A percentile compares a stretch with the other conserved stretches of the same genome.
phyloP scores from a whole-genome alignment of 2,888 invertebrate species.

The Netelia virgata region DNA sequence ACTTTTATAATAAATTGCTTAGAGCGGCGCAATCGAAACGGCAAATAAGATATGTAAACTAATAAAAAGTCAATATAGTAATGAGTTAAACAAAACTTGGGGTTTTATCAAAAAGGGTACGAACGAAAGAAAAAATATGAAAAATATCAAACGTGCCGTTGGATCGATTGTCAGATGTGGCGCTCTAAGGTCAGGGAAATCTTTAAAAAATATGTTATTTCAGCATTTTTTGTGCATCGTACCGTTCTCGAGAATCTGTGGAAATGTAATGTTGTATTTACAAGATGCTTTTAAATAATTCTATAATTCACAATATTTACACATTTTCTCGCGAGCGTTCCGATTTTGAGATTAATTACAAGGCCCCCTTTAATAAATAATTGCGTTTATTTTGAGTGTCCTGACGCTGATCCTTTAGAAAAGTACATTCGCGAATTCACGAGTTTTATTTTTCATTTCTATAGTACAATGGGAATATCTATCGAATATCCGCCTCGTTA shows the following conservation, averaged over 20 bases:
- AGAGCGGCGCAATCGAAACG: no score
- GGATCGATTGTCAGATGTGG: background rate
- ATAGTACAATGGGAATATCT: background rate
- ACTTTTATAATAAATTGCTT: no score
- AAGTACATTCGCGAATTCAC: background rate
- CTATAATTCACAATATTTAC: background rate
- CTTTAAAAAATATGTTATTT: background rate
- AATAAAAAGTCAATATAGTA: no score
- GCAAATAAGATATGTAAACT: no score
- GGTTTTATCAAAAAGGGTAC: no score
- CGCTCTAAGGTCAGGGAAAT: background rate
- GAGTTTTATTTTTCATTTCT: slow-evolving; percentile 13
- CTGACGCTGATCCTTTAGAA: slow-evolving; percentile 44
- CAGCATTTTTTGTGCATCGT: slow-evolving; percentile 19
- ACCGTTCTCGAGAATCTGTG: slow-evolving; percentile 28
- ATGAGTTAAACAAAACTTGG: no score
- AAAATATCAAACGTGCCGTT: background rate
- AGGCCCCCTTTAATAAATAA: slow-evolving; percentile 39
- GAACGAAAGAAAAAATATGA: no score
- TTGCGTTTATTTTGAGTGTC: slow-evolving; percentile 63
- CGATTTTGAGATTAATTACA: slow-evolving; percentile 31
- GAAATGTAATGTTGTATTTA: background rate
- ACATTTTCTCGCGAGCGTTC: slow-evolving; percentile 31
- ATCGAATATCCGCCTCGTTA: slow-evolving; percentile 2
- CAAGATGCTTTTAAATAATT: background rate